A percentile compares a stretch with the other conserved stretches of the same genome.
Conservation (phyloP, 2,113 vertebrate species). For the Hippopotamus amphibius region DNA sequence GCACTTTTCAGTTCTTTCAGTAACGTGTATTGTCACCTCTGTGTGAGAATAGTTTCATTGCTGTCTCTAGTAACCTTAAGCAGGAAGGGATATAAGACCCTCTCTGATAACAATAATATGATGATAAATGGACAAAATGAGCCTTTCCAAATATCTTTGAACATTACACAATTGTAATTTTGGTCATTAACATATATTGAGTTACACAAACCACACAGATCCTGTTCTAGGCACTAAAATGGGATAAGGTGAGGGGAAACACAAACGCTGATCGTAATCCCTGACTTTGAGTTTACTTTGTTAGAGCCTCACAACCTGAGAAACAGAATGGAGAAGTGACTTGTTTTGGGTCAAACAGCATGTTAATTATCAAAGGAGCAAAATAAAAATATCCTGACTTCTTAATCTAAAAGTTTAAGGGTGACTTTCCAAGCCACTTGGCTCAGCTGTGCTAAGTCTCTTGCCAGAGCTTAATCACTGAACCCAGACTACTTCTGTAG, state of each 20-base stretch:
- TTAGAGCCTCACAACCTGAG: not conserved
- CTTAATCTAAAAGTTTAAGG: not conserved
- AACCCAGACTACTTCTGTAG: not conserved
- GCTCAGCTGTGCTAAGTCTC: not conserved
- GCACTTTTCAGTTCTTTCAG: not conserved
- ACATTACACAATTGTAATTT: not conserved
- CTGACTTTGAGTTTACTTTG: not conserved
- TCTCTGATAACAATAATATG: not conserved
- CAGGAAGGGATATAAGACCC: not conserved
- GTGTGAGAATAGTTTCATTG: conserved; percentile 23
- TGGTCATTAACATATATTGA: not conserved
- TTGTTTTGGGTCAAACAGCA: not conserved
- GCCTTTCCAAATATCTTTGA: conserved; percentile 13
- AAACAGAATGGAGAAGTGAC: not conserved
- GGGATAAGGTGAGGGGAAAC: not conserved
- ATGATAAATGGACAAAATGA: not conserved
- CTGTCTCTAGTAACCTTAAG: not conserved
- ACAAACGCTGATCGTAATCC: not conserved
- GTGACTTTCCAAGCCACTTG: not conserved
- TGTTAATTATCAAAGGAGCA: not conserved
- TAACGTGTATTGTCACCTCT: conserved; percentile 5
- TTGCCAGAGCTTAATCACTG: not conserved
- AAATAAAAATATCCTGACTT: conserved; percentile 41
- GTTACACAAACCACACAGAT: not conserved
- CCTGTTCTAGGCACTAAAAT: not conserved